Conservation (phyloP, 2,113 vertebrate species). For the Hemibagrus wyckioides region DNA sequence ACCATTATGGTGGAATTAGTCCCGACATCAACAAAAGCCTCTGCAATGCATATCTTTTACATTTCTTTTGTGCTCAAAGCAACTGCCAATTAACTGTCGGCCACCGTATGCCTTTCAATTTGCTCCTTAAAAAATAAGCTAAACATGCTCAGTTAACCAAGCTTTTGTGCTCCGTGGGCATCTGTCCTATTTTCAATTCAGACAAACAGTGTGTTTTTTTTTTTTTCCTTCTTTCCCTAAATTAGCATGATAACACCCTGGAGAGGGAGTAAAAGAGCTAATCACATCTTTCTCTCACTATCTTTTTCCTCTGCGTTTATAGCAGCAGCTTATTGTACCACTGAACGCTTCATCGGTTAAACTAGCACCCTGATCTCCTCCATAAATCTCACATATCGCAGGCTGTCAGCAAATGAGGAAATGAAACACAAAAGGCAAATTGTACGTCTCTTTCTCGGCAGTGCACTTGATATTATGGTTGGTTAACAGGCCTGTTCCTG, state of each 20-base stretch:
- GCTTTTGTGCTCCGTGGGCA: slow-evolving; percentile 15
- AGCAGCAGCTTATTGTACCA: slow-evolving; percentile 66
- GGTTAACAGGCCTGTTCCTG: slow-evolving; percentile 59
- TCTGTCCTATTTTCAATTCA: slow-evolving; percentile 34
- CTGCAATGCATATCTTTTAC: slow-evolving; percentile 3
- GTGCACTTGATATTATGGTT: slow-evolving; percentile 56
- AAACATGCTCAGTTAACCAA: slow-evolving; percentile 7
- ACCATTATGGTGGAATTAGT: slow-evolving; percentile 27
- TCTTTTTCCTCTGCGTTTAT: slow-evolving; percentile 47
- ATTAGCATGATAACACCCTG: slow-evolving; percentile 75
- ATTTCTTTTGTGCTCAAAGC: slow-evolving; percentile 64
- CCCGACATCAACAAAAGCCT: slow-evolving; percentile 3
- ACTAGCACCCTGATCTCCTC: slow-evolving; percentile 71
- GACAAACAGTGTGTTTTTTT: slow-evolving; percentile 32
- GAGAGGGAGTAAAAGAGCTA: slow-evolving; percentile 53
- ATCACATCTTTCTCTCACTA: slow-evolving; percentile 41
- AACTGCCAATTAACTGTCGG: slow-evolving; percentile 71
- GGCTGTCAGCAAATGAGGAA: slow-evolving; percentile 61
- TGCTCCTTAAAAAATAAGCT: slow-evolving; percentile 15
- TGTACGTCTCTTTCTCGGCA: slow-evolving; percentile 68
- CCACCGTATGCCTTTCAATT: slow-evolving; percentile 25
- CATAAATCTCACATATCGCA: slow-evolving; percentile 72
- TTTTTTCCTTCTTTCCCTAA: slow-evolving; percentile 45
- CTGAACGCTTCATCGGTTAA: slow-evolving; percentile 72
- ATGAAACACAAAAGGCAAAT: slow-evolving; percentile 69